Conservation (phyloP, 2,113 vertebrate species). For the Furnarius figulus region DNA sequence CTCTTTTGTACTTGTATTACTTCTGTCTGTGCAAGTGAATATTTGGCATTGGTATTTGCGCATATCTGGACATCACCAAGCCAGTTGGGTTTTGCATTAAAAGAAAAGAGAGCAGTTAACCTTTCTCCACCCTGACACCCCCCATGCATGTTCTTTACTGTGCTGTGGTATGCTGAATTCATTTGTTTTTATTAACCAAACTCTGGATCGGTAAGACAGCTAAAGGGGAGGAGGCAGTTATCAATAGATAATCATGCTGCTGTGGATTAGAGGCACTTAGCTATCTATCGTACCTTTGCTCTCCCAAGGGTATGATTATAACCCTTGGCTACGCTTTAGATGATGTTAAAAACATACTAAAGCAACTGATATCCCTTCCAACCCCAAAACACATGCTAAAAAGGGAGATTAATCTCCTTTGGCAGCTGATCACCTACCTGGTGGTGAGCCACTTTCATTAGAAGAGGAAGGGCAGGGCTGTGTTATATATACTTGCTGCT, state of each 20-base stretch:
- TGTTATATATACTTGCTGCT: slow-evolving; percentile 35
- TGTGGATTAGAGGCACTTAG: slow-evolving; percentile 24
- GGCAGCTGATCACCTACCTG: slow-evolving; percentile 23
- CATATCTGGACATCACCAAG: slow-evolving; percentile 37
- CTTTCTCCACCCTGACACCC: background rate
- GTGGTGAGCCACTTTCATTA: background rate
- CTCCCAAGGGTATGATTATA: slow-evolving; percentile 33
- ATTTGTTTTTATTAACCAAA: slow-evolving; percentile 40
- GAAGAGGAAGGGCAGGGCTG: slow-evolving; percentile 35
- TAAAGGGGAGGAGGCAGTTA: slow-evolving; percentile 21
- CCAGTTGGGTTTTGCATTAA: slow-evolving; percentile 27
- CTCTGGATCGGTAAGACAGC: background rate
- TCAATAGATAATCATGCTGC: slow-evolving; percentile 42
- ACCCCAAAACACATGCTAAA: background rate
- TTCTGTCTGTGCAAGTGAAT: slow-evolving; percentile 18
- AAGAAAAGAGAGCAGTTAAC: slow-evolving; percentile 26
- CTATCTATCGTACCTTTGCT: slow-evolving; percentile 33
- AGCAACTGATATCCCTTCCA: slow-evolving; percentile 48
- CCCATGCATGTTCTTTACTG: background rate
- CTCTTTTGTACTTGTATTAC: slow-evolving; percentile 13
- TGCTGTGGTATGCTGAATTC: background rate
- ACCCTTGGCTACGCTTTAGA: background rate
- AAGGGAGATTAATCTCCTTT: slow-evolving; percentile 33
- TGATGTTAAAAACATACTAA: slow-evolving; percentile 55
- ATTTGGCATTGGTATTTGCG: background rate